These are phyloP conservation scores for Baryphthengus martii DNA, from an alignment of 2,113 vertebrate genomes.

Conservation along the genomic window DNA sequence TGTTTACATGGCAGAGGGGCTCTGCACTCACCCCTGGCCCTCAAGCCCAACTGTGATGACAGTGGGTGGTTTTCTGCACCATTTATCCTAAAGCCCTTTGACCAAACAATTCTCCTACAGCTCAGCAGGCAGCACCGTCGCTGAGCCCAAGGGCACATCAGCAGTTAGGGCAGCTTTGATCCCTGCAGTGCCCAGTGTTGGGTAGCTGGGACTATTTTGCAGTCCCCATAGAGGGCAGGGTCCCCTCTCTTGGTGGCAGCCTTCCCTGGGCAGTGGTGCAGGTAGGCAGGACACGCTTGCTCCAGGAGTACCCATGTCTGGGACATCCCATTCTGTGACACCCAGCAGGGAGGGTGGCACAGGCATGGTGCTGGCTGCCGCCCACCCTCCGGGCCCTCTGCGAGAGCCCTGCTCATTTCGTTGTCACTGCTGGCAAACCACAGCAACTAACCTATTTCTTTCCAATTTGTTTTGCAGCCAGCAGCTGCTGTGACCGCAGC, in stretches of 20 bases:
- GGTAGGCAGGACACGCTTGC: rapidly evolving
- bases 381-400: rapidly evolving
- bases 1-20: not conserved
- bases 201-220: not conserved
- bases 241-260: not conserved
- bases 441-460: not conserved
- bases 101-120: conserved; percentile 20
- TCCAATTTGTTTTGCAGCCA: not conserved
- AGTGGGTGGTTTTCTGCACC: conserved; percentile 30
- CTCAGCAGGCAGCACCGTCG: conserved; percentile 17
- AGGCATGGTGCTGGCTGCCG: not conserved
- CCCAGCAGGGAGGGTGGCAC: not conserved
- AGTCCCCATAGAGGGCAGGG: not conserved
- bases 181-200: rapidly evolving
- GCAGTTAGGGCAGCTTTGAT: not conserved
- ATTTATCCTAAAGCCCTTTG: conserved; percentile 48
- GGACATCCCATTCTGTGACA: not conserved
- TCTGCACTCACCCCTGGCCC: not conserved
- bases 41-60: not conserved
- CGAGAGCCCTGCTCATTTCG: not conserved
- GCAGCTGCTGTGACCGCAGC: not conserved
- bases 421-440: not conserved
- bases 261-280: not conserved
- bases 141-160: not conserved
- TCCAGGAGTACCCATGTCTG: not conserved